Percentiles rank a stretch among this genome's conserved stretches.
Conservation (phyloP, 2,888 invertebrate species). For the Abscondita cerata region DNA sequence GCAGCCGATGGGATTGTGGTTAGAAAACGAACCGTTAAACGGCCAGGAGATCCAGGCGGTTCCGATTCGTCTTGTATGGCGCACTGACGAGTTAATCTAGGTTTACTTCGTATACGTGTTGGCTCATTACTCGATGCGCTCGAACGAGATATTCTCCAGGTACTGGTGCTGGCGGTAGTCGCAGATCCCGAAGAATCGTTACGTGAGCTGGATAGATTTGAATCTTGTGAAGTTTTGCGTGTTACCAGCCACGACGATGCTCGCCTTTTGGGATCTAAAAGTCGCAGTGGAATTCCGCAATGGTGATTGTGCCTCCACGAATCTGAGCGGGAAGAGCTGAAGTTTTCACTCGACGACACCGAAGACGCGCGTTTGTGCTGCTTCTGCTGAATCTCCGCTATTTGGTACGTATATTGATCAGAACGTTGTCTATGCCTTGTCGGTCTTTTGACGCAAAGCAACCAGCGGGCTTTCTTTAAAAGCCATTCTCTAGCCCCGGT, state of each 20-base stretch:
- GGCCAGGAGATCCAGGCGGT: constrained; percentile 66
- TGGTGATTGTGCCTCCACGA: constrained; percentile 81
- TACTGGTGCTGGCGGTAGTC: constrained; percentile 88
- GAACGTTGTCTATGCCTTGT: constrained; percentile 60
- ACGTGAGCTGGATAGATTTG: constrained; percentile 86
- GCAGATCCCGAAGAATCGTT: constrained; percentile 91
- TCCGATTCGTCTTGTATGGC: constrained; percentile 79
- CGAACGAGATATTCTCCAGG: constrained; percentile 87
- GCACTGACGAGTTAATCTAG: constrained; percentile 79
- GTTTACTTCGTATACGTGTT: constrained; percentile 63
- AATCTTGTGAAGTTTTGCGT: constrained; percentile 92
- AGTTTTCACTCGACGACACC: constrained; percentile 88
- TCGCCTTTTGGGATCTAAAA: constrained; percentile 78
- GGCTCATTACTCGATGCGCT: constrained; percentile 70
- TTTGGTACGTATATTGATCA: constrained; percentile 77
- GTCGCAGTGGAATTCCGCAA: constrained; percentile 77
- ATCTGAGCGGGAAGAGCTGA: constrained; percentile 86
- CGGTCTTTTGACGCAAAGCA: constrained; percentile 58
- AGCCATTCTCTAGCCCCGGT: constrained; percentile 56
- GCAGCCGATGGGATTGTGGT: constrained; percentile 79
- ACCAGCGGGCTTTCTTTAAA: constrained; percentile 59
- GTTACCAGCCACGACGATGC: constrained; percentile 90
- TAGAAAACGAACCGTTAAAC: constrained; percentile 65
- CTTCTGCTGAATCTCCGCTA: constrained; percentile 77
- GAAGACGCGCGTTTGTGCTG: constrained; percentile 81